Evolutionary conservation across 1,140 invertebrate genomes (phyloP).

Genomic region (Pseudomyrmex cubaensis): DNA sequence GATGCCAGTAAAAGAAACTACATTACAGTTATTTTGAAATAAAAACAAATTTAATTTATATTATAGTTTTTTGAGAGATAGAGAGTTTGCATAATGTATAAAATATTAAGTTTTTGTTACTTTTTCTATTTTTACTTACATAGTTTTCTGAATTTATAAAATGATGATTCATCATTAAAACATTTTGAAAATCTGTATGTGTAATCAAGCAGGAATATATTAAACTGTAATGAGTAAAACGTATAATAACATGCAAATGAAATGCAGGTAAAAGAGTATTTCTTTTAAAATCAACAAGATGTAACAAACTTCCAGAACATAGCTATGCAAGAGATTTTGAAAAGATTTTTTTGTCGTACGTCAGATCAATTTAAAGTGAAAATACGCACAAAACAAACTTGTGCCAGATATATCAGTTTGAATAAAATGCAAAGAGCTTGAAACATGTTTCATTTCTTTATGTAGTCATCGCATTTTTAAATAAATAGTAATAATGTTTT

Average conservation of each 20-base stretch:
- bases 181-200: not conserved
- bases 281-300: constrained; percentile 2
- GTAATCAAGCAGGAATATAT: not conserved
- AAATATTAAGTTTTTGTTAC: too few relatives aligned
- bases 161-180: too few relatives aligned
- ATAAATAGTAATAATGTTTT: not conserved
- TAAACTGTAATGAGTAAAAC: not conserved
- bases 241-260: not conserved
- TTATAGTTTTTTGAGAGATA: not conserved
- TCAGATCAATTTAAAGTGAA: not conserved
- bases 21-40: not conserved
- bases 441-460: not conserved
- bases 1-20: not conserved
- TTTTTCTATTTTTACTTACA: too few relatives aligned
- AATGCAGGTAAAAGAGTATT: not conserved
- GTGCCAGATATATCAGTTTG: not conserved
- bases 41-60: not conserved
- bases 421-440: not conserved
- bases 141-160: too few relatives aligned
- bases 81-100: not conserved
- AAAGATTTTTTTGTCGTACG: not conserved
- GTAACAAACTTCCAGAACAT: not conserved
- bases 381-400: not conserved
- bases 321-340: not conserved
- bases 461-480: not conserved